Percentiles rank a stretch among this genome's conserved stretches.
Conservation (phyloP, 2,888 invertebrate genomes). For the Drosophila bunnanda region DNA sequence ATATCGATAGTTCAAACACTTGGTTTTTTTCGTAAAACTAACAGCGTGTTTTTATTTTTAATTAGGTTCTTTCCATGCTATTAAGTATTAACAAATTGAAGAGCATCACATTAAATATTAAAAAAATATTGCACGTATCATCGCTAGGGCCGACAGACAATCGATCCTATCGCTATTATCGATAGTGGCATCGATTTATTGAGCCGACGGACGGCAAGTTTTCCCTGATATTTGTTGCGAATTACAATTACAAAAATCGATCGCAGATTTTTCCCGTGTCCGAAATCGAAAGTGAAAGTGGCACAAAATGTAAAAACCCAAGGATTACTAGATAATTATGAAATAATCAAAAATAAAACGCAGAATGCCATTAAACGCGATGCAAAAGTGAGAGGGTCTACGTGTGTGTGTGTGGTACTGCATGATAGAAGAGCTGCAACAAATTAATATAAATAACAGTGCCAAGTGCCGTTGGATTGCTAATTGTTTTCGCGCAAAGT, state of each 20-base stretch:
- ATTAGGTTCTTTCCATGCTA: too few species aligned
- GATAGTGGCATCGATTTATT: conserved; percentile 2
- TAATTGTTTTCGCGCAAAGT: conserved; percentile 35
- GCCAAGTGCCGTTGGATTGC: conserved; percentile 44
- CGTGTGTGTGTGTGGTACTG: conserved; percentile 4
- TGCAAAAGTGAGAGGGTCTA: conserved; percentile 31
- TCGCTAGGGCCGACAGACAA: too few species aligned
- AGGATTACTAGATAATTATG: conserved; percentile 5
- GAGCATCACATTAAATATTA: too few species aligned
- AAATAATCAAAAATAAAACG: conserved; percentile 5
- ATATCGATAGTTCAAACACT: too few species aligned
- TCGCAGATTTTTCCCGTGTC: conserved; percentile 42
- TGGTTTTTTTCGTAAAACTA: too few species aligned
- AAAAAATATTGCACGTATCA: too few species aligned
- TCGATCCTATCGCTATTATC: too few species aligned
- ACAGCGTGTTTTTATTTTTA: too few species aligned
- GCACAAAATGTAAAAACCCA: conserved; percentile 27
- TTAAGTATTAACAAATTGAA: too few species aligned
- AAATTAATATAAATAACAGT: conserved; percentile 67
- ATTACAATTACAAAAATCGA: conserved; percentile 40
- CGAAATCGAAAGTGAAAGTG: conserved; percentile 36
- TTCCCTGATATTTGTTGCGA: conserved; percentile 34
- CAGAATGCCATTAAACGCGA: conserved; percentile 11
- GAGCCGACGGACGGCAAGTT: conserved; percentile 27
- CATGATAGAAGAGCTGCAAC: conserved; percentile 39